Evolutionary conservation across 64 coral and sea anemone genomes (phyloP).

Genomic region (Astreopora myriophthalma): DNA sequence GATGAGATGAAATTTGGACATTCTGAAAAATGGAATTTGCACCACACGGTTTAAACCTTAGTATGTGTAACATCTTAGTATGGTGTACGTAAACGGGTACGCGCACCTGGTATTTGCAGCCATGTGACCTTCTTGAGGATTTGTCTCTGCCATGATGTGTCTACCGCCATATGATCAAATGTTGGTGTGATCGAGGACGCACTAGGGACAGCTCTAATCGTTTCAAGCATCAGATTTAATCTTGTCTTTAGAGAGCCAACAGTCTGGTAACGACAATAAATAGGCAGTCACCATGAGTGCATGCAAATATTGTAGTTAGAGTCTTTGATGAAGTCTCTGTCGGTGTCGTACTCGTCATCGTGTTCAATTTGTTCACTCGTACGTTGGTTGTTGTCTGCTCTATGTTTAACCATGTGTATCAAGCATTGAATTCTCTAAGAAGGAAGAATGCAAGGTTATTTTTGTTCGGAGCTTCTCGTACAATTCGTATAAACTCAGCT

Average conservation of each 20-base stretch:
- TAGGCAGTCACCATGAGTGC: too few relatives aligned
- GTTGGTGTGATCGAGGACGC: slow-evolving; percentile 73
- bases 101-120: slow-evolving; percentile 81
- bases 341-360: too few relatives aligned
- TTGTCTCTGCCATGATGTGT: slow-evolving; percentile 93
- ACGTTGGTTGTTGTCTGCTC: too few relatives aligned
- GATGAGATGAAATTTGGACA: slow-evolving; percentile 70
- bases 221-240: slow-evolving; percentile 77
- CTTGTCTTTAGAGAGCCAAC: slow-evolving; percentile 78
- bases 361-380: too few relatives aligned
- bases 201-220: slow-evolving; percentile 61
- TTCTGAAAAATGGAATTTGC: slow-evolving; percentile 10
- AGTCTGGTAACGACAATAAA: slow-evolving; percentile 33
- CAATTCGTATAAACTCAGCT: background rate
- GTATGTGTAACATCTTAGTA: too few relatives aligned
- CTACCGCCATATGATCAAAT: slow-evolving; percentile 90
- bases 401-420: too few relatives aligned
- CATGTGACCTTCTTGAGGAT: slow-evolving; percentile 87
- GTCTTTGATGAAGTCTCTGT: background rate
- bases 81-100: background rate
- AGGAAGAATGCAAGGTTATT: background rate
- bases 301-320: background rate
- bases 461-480: background rate
- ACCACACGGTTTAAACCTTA: too few relatives aligned
- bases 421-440: too few relatives aligned